Conservation (phyloP, 2,888 invertebrate genomes). For the Dicroscelio sp. region DNA sequence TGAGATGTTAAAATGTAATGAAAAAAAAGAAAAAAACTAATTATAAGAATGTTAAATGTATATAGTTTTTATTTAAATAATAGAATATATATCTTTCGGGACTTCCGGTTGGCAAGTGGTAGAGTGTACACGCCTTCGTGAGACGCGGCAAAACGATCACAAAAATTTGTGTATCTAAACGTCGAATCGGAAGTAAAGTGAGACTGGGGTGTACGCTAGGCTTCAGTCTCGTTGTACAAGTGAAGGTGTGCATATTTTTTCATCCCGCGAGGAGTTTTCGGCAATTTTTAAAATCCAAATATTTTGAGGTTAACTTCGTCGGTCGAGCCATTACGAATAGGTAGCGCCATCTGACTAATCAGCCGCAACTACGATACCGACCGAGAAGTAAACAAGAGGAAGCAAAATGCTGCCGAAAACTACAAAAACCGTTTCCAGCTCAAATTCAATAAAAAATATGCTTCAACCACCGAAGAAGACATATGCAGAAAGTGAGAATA, state of each 20-base stretch:
- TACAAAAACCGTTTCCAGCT: background rate
- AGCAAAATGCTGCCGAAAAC: background rate
- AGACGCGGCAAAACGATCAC: background rate
- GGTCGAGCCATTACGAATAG: background rate
- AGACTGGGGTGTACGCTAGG: background rate
- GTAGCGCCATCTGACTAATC: background rate
- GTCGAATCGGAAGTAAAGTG: background rate
- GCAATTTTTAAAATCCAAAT: background rate
- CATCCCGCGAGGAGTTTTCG: background rate
- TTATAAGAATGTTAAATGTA: too few species aligned
- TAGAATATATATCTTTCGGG: too few species aligned
- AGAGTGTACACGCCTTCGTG: background rate
- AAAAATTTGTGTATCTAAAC: background rate
- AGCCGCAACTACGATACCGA: background rate
- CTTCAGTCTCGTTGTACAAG: background rate
- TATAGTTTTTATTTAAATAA: too few species aligned
- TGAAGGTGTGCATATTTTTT: background rate
- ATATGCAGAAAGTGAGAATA: background rate
- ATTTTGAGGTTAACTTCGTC: background rate
- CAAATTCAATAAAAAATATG: background rate
- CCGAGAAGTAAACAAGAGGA: background rate
- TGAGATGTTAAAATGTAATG: too few species aligned
- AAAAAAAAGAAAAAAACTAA: too few species aligned
- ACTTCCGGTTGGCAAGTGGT: background rate
- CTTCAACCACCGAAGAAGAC: background rate